Evolutionary conservation across 2,113 vertebrate species (phyloP), one percentile per base, ranked within the genome.

Genomic region (Phalacrocorax brasilianus): DNA sequence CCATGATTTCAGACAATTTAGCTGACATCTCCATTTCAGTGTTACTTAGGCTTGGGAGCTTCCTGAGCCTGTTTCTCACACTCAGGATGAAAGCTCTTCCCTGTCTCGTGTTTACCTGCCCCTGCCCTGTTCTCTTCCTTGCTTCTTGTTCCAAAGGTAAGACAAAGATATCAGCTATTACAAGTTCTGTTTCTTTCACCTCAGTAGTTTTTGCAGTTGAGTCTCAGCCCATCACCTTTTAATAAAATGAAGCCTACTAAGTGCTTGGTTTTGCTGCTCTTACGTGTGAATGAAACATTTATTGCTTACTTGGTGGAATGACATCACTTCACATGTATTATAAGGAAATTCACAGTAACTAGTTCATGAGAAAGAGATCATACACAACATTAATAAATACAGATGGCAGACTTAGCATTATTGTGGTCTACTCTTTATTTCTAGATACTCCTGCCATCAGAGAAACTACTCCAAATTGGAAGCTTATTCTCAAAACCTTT

Each of bases 261-360:
- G 32, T 0, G 0, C 15, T 33, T 79, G 12, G 4, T 7, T 44
- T 62, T 89, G 22, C 19, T 0, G 2, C 22, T 73, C 18, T 16
- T 62, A 33, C 42, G 22, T 17, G 12, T 49, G 16, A 74, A 63
- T 56, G 32, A 66, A 73, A 28, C 8, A 32, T 33, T 42, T 24
- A 21, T 56, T 55, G 35, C 19, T 68, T 56, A 56, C 32, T 50
- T 79, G 17, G 8, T 23, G 8, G n/a, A 65, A 61, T 35, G 14
- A 40, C 26, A 66, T 40, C 10, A 56, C 18, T 55, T 68, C 56
- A 28, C 15, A 21, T 33, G 19, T 62, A 28, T 49, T 62, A 67
- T 61, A 85, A 67, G 40, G 28, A 78, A 67, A 68, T 44, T 11
- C 42, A 68, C 67, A 67, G 33, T 44, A 93, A 49, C 5, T 28